Percentiles rank a stretch among this genome's conserved stretches.
These are phyloP conservation scores for Balanococcus diminutus DNA, from an alignment of 2,888 invertebrate genomes.

Conservation along the genomic window DNA sequence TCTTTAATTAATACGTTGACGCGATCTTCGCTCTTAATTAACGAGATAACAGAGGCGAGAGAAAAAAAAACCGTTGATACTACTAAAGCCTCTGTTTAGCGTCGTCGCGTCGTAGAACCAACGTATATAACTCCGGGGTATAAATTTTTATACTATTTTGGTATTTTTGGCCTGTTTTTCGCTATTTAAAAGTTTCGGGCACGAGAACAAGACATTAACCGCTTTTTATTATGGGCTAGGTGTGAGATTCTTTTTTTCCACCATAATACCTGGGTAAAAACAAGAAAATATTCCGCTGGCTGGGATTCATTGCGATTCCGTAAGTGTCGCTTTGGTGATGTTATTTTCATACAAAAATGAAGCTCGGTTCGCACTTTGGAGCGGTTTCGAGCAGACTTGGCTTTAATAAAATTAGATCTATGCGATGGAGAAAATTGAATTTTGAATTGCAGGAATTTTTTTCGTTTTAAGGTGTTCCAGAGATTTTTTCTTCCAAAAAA, in stretches of 20 bases:
- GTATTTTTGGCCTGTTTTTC: conserved; percentile 13
- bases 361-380: neutral
- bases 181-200: neutral
- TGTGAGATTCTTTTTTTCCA: neutral
- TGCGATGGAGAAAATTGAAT: no score
- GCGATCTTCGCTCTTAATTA: conserved; percentile 16
- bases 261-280: conserved; percentile 21
- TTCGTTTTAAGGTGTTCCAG: no score
- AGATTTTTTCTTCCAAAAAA: no score
- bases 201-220: neutral
- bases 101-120: neutral
- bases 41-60: neutral
- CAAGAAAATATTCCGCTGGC: conserved; percentile 28
- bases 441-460: no score
- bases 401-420: no score
- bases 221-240: neutral
- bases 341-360: conserved; percentile 15
- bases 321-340: conserved; percentile 34
- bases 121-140: neutral
- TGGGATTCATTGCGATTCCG: conserved; percentile 44
- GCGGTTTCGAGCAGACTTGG: neutral
- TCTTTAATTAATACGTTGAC: conserved; percentile 14
- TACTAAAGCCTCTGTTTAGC: neutral
- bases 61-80: neutral
- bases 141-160: conserved; percentile 11